Evolutionary conservation across 2,888 invertebrate genomes (phyloP).

Genomic region (Brachypterus glaber): DNA sequence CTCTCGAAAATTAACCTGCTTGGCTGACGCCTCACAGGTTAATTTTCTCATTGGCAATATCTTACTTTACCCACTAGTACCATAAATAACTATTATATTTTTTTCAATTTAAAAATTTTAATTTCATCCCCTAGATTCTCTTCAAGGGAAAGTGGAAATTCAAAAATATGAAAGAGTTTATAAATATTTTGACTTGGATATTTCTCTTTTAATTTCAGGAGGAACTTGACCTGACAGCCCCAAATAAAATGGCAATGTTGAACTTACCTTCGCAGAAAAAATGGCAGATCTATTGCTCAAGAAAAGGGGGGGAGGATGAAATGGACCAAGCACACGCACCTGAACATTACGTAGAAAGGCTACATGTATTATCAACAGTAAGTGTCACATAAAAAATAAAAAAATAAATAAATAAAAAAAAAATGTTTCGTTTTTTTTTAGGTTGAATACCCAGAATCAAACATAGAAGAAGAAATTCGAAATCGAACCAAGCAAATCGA

Average conservation of each 20-base stretch:
- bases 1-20: no score
- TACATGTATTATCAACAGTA: conserved; percentile 72
- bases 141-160: no score
- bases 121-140: no score
- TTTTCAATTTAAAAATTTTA: no score
- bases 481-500: conserved; percentile 63
- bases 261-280: conserved; percentile 89
- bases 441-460: conserved; percentile 45
- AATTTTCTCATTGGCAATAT: no score
- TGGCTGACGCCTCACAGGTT: no score
- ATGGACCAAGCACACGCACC: conserved; percentile 68
- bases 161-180: not conserved
- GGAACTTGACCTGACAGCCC: conserved; percentile 86
- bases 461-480: conserved; percentile 54
- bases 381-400: conserved; percentile 36
- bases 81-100: no score
- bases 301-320: conserved; percentile 57
- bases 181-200: not conserved
- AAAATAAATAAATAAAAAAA: not conserved
- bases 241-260: conserved; percentile 90
- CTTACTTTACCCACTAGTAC: no score
- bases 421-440: conserved; percentile 26
- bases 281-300: conserved; percentile 95
- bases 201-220: conserved; percentile 49
- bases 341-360: conserved; percentile 85